Evolutionary conservation across 1,140 invertebrate genomes (phyloP).

Genomic region (Drosophila novamexicana): DNA sequence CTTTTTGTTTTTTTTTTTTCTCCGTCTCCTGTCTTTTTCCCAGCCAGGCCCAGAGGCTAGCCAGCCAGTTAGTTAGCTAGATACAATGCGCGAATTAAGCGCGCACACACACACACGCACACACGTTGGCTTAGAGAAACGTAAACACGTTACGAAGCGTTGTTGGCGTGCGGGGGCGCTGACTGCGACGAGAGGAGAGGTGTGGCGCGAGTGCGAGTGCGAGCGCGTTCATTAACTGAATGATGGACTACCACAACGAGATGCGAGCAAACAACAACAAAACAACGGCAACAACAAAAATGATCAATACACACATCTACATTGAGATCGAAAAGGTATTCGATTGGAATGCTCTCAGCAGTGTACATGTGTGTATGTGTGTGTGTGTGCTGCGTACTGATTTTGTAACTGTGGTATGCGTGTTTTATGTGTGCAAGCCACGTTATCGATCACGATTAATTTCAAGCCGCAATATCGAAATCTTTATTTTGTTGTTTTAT

Average conservation of each 20-base stretch:
- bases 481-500: background rate
- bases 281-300: conserved; percentile 52
- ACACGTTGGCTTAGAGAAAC: conserved; percentile 60
- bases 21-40: conserved; percentile 24
- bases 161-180: conserved; percentile 15
- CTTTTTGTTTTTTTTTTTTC: conserved; percentile 33
- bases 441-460: conserved; percentile 27
- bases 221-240: conserved; percentile 63
- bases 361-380: background rate
- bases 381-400: conserved; percentile 11
- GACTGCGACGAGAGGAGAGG: conserved; percentile 11
- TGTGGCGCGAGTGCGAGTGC: conserved; percentile 17
- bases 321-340: conserved; percentile 37
- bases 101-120: conserved; percentile 31
- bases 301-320: conserved; percentile 26
- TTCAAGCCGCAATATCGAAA: conserved; percentile 16
- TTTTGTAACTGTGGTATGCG: conserved; percentile 9
- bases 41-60: conserved; percentile 45
- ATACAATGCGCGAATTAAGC: conserved; percentile 64
- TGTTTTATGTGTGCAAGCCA: conserved; percentile 10
- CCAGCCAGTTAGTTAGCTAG: conserved; percentile 55
- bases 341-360: conserved; percentile 41
- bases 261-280: conserved; percentile 29
- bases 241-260: conserved; percentile 63
- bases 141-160: conserved; percentile 69